Evolutionary conservation across 2,888 invertebrate species (phyloP), one percentile per base, ranked within the genome.

Genomic region (Scotopteryx bipunctaria): DNA sequence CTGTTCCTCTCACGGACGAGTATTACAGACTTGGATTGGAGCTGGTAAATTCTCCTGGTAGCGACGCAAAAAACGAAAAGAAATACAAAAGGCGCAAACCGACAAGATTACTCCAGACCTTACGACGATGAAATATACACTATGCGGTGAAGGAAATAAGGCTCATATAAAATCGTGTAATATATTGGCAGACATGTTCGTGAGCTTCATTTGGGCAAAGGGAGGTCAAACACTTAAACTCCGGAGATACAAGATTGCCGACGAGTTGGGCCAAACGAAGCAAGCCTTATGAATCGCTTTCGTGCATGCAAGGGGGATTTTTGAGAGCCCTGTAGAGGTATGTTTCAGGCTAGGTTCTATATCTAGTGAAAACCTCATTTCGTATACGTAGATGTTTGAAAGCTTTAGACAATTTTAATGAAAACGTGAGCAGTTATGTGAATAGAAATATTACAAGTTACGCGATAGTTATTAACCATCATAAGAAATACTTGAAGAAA

Each of bases 171-270:
- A 63, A 59, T 62, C 62, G 54, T 69, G 67, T 66, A 63, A 63
- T 70, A 73, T 66, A 62, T 69, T 76, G 70, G 81, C 69, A 75
- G 73, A 70, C 70, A 71, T 73, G 75, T 81, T 78, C 78, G 79
- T 77, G 78, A 79, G 83, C 78, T 83, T 83, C 84, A 83, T 85
- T 85, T 84, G 81, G 83, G 82, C 81, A 78, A 81, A 83, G 83
- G 80, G 80, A 83, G 83, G 83, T 81, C 83, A 85, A 84, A 85
- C 85, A 85, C 84, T 85, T 85, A 83, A 83, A 83, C 78, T 80
- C 77, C 76, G 81, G 81, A 84, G 83, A 84, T 85, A 85, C 83
- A 83, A 85, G 84, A 85, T 84, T 83, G 83, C 82, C 83, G 78
- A 78, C 78, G 80, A 83, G 83, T 83, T 78, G 78, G 76, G 68